Evolutionary conservation across 2,797 vertebrate species (phyloP).

Genomic region (Erpetoichthys calabaricus): DNA sequence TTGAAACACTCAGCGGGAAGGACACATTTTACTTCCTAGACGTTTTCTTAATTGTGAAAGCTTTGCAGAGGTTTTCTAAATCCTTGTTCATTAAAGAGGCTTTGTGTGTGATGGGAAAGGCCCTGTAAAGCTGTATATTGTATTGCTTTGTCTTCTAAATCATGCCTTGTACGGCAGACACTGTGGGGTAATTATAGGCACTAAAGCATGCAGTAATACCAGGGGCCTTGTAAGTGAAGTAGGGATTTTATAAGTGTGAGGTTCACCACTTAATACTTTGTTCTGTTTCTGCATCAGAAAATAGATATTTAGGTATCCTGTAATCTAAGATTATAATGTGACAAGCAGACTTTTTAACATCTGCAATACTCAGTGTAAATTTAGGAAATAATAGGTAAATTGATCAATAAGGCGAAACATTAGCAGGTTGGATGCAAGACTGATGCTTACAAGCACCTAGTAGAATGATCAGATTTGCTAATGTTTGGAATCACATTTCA

Average conservation of each 20-base stretch:
- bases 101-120: constrained; percentile 4
- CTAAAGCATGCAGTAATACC: constrained; percentile 2
- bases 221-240: constrained; percentile 1
- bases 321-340: constrained; percentile 16
- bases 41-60: background rate
- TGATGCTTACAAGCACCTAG: constrained; percentile 9
- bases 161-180: background rate
- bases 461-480: constrained; percentile 3
- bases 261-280: constrained; percentile 7
- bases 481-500: constrained; percentile 9
- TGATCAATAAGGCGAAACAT: constrained; percentile 15
- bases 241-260: constrained; percentile 7
- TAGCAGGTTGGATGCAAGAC: constrained; percentile 11
- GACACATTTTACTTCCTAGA: background rate
- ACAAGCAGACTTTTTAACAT: constrained; percentile 13
- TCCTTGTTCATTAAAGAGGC: constrained; percentile 2
- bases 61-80: constrained; percentile 4
- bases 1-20: constrained; percentile 24
- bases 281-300: constrained; percentile 11
- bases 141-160: constrained; percentile 1
- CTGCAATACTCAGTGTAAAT: constrained; percentile 12
- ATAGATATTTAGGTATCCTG: constrained; percentile 12
- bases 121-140: background rate
- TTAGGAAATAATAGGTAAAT: constrained; percentile 16
- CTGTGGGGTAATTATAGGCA: background rate